Percentiles rank a stretch among this genome's conserved stretches.
These are phyloP conservation scores for Sericinus montela DNA, from an alignment of 2,888 invertebrate genomes.

Conservation along the genomic window DNA sequence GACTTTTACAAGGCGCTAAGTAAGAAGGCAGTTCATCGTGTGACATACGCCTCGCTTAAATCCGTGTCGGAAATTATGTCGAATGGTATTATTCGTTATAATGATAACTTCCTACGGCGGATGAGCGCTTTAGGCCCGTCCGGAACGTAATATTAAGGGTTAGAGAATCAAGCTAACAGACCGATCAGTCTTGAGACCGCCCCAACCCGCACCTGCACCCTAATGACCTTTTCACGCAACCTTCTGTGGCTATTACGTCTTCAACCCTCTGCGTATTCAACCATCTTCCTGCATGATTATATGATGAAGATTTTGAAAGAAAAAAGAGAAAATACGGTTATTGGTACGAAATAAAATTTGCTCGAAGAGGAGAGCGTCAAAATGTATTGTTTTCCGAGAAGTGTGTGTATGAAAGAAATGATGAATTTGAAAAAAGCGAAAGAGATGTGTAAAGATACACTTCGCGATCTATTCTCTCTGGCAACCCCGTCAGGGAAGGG, in stretches of 20 bases:
- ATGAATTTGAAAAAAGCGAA: no score
- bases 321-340: neutral
- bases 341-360: no score
- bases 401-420: no score
- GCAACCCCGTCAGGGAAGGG: no score
- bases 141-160: conserved; percentile 18
- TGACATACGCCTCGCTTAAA: conserved; percentile 23
- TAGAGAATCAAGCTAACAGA: conserved; percentile 23
- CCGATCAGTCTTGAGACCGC: neutral
- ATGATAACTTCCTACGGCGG: conserved; percentile 28
- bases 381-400: no score
- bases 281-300: neutral
- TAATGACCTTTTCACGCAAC: neutral
- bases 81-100: conserved; percentile 38
- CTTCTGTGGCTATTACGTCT: neutral
- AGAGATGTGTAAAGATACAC: no score
- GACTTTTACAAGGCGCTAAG: no score
- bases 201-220: neutral
- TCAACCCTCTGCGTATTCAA: neutral
- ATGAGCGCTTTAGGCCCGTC: conserved; percentile 19
- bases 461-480: no score
- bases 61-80: conserved; percentile 36
- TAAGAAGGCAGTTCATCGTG: conserved; percentile 19
- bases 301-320: neutral
- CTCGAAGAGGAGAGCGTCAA: no score